Conservation (phyloP, 2,797 vertebrate genomes). For the Tangara arthus region DNA sequence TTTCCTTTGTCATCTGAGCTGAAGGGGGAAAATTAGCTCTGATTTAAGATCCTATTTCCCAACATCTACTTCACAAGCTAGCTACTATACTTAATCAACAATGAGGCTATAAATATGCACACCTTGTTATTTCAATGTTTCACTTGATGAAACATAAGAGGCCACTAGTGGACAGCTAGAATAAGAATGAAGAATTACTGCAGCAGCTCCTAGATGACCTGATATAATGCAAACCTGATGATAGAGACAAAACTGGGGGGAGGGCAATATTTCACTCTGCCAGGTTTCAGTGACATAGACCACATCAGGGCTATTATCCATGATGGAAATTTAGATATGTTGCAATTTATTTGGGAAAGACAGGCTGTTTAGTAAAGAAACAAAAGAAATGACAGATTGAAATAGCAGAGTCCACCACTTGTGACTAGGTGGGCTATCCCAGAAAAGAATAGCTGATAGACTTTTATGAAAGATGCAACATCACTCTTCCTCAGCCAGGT, state of each 20-base stretch:
- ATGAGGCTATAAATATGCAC: slow-evolving; percentile 46
- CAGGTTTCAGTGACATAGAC: slow-evolving; percentile 18
- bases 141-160: slow-evolving; percentile 43
- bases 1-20: background rate
- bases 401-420: background rate
- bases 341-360: slow-evolving; percentile 36
- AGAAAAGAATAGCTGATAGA: background rate
- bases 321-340: slow-evolving; percentile 45
- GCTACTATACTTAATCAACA: slow-evolving; percentile 46
- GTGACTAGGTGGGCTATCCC: background rate
- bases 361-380: slow-evolving; percentile 7
- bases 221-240: slow-evolving; percentile 39
- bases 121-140: slow-evolving; percentile 51
- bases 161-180: slow-evolving; percentile 46
- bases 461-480: background rate
- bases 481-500: background rate
- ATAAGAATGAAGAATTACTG: slow-evolving; percentile 61
- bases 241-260: slow-evolving; percentile 13
- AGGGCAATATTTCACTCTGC: slow-evolving; percentile 47
- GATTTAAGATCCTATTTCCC: slow-evolving; percentile 52
- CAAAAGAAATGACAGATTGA: background rate
- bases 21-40: background rate
- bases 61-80: slow-evolving; percentile 33
- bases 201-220: slow-evolving; percentile 37
- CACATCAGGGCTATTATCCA: slow-evolving; percentile 14